Base-by-base conservation (phyloP, 2,888 invertebrate genomes). In the Cerceris rybyensis region DNA sequence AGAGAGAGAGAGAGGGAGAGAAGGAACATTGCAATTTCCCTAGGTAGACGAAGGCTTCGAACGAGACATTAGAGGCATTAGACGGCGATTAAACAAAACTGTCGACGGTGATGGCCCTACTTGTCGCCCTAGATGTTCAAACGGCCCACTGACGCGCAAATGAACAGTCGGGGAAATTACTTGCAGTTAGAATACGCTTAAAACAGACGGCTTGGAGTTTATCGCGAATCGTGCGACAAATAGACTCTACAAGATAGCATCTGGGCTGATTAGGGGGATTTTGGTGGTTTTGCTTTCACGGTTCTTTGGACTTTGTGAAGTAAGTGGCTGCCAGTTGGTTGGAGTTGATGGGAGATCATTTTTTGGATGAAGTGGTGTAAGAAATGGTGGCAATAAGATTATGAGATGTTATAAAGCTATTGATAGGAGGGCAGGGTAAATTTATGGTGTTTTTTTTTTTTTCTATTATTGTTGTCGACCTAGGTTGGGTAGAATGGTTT, bases 1-100 rank as follows among this genome's bases (percentile, higher is more conserved):
- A 28, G 28, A 28, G 28, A 28, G 57, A 28, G 28, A 28, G 28
- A 28, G 57, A 65, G 65, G 28, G 49, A 50, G 57, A 50, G 69
- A 58, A 41, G 11, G 28, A 57, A 39, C 55, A 61, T 39, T 50
- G 70, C 67, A 76, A 79, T 84, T 82, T 72, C 82, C 79, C 67
- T 74, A 73, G 60, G 70, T 71, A 49, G 70, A 52, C 76, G 65
- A 75, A 79, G 82, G 76, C 71, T 70, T 82, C 64, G 75, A 70
- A 65, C 54, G 76, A 64, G 55, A 84, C 82, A 84, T 83, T 83
- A 83, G 82, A 54, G 71, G 67, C 73, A 76, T 83, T 82, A 84
- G 75, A 69, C 68, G 67, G 58, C 82, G 76, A 83, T 84, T 83
- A 83, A 83, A 79, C 76, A 84, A 84, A 84, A 85, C 82, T 71